Base-by-base conservation (phyloP, 2,888 invertebrate genomes). In the Ichneumoninae sp. region DNA sequence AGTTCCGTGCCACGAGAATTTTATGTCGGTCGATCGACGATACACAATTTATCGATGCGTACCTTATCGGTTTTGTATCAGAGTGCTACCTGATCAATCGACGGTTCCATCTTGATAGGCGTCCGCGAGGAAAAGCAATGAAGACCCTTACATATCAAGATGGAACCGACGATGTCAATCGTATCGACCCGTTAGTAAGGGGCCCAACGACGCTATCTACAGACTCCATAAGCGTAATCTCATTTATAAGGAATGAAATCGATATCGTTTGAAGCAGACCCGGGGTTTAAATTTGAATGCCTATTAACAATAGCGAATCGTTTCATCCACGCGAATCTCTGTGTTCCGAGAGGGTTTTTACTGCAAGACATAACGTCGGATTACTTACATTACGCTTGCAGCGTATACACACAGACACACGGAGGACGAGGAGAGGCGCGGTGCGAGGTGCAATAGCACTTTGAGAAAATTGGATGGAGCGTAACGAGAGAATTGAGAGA, bases 401-500 rank as follows among this genome's bases (percentile, higher is more conserved):
- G 3, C 16, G 36, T 54, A 52, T 70, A 65, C 47, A 68, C 33
- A 71, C 52, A 57, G 36, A 57, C n/a, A 73, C 40, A n/a, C n/a
- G 36, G 70, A 75, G 1, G 6, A 30, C 30, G 33, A 2, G 16
- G 10, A 26, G 26, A 60, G 30, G 22, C 40, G 26, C 33, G 60
- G 60, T 63, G 60, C 40, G 80, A 71, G 75, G 73, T 54, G 74
- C 81, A 78, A 81, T 78, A 81, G 81, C 84, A 84, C 84, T 84
- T 73, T 77, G 81, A 81, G 84, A 78, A 84, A 84, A 84, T 84
- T 84, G 84, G 81, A 84, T 81, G 73, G 69, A 63, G 10, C 73
- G 77, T 22, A 66, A 73, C 47, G 83, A 63, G 81, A 77, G 77
- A 76, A 83, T 83, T 69, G 81, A 73, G 83, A 81, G 77, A 81